Percentiles rank a stretch among this genome's conserved stretches.
Conservation (phyloP, 37 sponge, comb jelly and placozoan genomes). For the Spongilla lacustris region DNA sequence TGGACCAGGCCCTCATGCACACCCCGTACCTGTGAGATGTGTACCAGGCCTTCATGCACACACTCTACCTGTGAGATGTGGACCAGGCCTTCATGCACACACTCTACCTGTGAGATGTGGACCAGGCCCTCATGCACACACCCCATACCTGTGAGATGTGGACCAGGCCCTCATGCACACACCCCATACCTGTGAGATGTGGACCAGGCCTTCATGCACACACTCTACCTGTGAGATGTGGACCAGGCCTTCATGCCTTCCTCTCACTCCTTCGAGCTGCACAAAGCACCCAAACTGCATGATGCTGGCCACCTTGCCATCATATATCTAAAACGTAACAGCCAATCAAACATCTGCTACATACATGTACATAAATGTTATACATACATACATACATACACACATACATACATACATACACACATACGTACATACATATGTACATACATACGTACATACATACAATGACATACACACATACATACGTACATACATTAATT, state of each 20-base stretch:
- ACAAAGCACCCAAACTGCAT: conserved; percentile 99
- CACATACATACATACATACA: too few species aligned
- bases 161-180: neutral
- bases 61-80: too few species aligned
- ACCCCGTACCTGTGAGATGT: conserved; percentile 83
- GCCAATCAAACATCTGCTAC: too few species aligned
- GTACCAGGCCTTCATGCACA: too few species aligned
- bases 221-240: conserved; percentile 83
- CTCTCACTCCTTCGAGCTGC: conserved; percentile 86
- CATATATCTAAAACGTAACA: conserved; percentile 90
- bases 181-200: too few species aligned
- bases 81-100: neutral
- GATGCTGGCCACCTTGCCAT: conserved; percentile 90
- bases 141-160: neutral
- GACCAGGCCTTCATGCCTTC: conserved; percentile 90
- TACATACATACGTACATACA: too few species aligned
- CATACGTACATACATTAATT: too few species aligned
- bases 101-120: neutral
- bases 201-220: neutral
- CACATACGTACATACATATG: too few species aligned
- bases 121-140: neutral
- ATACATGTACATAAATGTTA: too few species aligned
- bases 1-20: conserved; percentile 94
- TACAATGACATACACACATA: too few species aligned
- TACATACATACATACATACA: too few species aligned